Evolutionary conservation across 2,888 invertebrate species (phyloP).

Genomic region (Trisateles emortualis): DNA sequence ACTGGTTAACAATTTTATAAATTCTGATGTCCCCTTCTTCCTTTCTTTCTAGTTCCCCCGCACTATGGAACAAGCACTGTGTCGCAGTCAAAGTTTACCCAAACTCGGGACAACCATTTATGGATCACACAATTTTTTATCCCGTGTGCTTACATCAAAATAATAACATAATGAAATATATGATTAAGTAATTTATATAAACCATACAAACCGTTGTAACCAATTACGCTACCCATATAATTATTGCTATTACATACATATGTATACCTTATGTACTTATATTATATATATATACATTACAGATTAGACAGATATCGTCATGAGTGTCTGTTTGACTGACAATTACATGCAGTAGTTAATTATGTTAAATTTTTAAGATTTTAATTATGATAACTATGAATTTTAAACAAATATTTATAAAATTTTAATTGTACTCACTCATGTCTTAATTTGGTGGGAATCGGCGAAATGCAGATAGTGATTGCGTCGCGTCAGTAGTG

Average conservation of each 20-base stretch:
- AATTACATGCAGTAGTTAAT: constrained; percentile 13
- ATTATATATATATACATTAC: constrained; percentile 1
- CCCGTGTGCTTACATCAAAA: too few species aligned
- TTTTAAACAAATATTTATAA: too few species aligned
- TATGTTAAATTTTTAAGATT: background rate
- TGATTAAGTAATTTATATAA: constrained; percentile 3
- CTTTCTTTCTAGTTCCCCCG: too few species aligned
- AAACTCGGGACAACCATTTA: too few species aligned
- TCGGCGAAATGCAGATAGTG: too few species aligned
- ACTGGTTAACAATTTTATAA: too few species aligned
- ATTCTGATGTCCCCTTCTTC: too few species aligned
- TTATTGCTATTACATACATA: background rate
- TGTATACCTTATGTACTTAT: background rate
- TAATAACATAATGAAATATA: too few species aligned
- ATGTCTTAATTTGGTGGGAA: background rate
- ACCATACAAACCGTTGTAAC: background rate
- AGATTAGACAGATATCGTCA: constrained; percentile 6
- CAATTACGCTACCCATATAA: constrained; percentile 1
- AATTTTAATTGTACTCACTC: background rate
- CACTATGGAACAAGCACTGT: too few species aligned
- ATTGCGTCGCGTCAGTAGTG: too few species aligned
- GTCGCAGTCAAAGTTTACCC: too few species aligned
- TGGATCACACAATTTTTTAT: too few species aligned
- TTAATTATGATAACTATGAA: background rate
- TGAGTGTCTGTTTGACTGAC: constrained; percentile 35